Evolutionary conservation across 2,797 vertebrate species (phyloP).

Genomic region (Cryptoblepharus egeriae): DNA sequence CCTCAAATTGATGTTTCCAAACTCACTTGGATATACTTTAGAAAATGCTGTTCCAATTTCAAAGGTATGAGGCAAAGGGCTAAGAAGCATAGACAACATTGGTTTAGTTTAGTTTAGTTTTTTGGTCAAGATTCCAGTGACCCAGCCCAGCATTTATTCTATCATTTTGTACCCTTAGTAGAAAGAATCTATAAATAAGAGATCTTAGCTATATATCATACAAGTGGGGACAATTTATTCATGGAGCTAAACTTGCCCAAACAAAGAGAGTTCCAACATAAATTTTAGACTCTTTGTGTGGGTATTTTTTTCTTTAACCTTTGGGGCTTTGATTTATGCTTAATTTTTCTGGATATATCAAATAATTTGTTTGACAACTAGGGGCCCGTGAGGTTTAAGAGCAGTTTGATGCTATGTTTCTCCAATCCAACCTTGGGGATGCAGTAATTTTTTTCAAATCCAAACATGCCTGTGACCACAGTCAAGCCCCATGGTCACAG

Average conservation of each 20-base stretch:
- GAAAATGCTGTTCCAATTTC: conserved; percentile 39
- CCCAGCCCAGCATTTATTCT: conserved; percentile 41
- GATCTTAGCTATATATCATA: conserved; percentile 41
- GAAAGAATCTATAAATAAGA: conserved; percentile 60
- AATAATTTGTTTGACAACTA: conserved; percentile 5
- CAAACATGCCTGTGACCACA: background rate
- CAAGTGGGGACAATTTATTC: conserved; percentile 60
- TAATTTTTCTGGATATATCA: conserved; percentile 22
- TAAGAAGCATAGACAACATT: conserved; percentile 26
- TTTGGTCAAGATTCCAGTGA: conserved; percentile 31
- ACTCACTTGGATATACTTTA: conserved; percentile 51
- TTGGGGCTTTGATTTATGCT: conserved; percentile 40
- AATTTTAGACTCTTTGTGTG: conserved; percentile 18
- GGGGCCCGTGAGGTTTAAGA: background rate
- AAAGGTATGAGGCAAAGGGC: conserved; percentile 18
- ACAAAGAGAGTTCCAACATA: conserved; percentile 13
- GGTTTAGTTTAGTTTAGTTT: conserved; percentile 43
- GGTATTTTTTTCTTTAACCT: conserved; percentile 31
- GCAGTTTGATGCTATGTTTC: background rate
- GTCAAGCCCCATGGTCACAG: background rate
- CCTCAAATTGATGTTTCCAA: conserved; percentile 39
- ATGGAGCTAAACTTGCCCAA: conserved; percentile 40
- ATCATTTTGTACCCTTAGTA: conserved; percentile 57
- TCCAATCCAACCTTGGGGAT: background rate
- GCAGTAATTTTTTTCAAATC: background rate